A percentile compares a stretch with the other conserved stretches of the same genome.
phyloP scores from a whole-genome alignment of 64 coral and sea anemone species.

The Anthopleura sola region DNA sequence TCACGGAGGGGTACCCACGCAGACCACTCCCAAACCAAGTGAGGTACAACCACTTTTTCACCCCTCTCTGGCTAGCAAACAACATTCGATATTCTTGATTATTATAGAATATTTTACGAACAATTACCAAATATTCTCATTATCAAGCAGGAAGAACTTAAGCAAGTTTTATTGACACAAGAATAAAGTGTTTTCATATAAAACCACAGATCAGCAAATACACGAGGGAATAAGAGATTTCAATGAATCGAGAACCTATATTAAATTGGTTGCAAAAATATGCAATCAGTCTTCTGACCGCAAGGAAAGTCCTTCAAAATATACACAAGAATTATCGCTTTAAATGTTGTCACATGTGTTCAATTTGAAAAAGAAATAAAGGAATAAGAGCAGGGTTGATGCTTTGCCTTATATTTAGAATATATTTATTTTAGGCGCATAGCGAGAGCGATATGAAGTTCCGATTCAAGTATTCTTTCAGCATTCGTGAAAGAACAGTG shows the following conservation, averaged over 20 bases:
- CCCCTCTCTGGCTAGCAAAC: not conserved
- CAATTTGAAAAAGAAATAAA: not conserved
- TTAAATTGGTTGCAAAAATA: slow-evolving; percentile 9
- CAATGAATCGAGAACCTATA: not conserved
- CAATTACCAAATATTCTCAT: slow-evolving; percentile 23
- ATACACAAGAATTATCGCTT: not conserved
- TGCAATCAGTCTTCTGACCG: not conserved
- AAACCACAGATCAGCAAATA: slow-evolving; percentile 5
- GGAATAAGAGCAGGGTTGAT: not conserved
- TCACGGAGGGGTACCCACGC: not conserved
- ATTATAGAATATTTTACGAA: not conserved
- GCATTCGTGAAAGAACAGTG: not conserved
- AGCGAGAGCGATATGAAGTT: not conserved
- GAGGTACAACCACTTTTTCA: slow-evolving; percentile 12
- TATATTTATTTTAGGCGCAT: slow-evolving; percentile 1
- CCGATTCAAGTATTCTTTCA: slow-evolving; percentile 3
- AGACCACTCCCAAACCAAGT: not conserved
- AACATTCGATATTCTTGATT: not conserved
- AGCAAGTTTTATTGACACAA: not conserved
- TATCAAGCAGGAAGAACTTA: slow-evolving; percentile 2
- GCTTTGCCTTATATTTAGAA: not conserved
- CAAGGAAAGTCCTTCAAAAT: not conserved
- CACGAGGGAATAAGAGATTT: slow-evolving; percentile 14
- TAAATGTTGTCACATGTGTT: not conserved
- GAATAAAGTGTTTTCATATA: not conserved